These are phyloP conservation scores for Stramonita haemastoma DNA, from an alignment of 2,888 invertebrate species.

Conservation along the genomic window DNA sequence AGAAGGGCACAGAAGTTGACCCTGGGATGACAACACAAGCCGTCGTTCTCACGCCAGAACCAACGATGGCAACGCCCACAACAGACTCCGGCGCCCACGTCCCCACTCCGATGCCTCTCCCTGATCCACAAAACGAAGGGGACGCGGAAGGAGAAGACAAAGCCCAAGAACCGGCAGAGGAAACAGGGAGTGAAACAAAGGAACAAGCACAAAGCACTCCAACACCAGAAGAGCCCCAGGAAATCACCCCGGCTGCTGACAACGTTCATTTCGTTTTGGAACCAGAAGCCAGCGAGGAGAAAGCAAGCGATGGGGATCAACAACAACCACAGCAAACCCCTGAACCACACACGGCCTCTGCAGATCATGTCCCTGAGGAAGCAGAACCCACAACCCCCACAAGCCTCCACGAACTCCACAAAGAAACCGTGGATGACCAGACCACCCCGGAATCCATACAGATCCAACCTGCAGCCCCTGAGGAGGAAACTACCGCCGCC, in stretches of 20 bases:
- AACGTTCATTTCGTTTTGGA: not conserved
- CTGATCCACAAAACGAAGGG: not conserved
- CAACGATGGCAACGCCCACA: not conserved
- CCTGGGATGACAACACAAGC: not conserved
- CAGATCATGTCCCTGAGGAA: not conserved
- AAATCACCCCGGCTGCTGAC: not conserved
- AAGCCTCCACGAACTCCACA: not conserved
- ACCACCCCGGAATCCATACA: too few species aligned
- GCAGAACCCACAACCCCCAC: not conserved
- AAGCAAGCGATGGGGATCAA: not conserved
- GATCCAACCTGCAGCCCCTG: too few species aligned
- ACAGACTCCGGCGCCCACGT: not conserved
- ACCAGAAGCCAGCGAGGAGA: not conserved
- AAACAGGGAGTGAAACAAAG: not conserved
- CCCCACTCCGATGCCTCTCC: not conserved
- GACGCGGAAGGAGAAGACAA: not conserved
- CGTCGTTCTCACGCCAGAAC: not conserved
- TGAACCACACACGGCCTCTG: too few species aligned
- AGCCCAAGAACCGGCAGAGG: not conserved
- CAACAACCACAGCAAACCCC: too few species aligned
- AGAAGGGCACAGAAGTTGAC: not conserved
- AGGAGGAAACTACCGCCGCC: too few species aligned
- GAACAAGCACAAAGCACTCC: not conserved
- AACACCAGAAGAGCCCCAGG: not conserved
- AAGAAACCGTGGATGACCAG: slow-evolving; percentile 7